These are phyloP conservation scores for Chionodraco myersi DNA, from an alignment of 2,113 vertebrate species.

Conservation along the genomic window DNA sequence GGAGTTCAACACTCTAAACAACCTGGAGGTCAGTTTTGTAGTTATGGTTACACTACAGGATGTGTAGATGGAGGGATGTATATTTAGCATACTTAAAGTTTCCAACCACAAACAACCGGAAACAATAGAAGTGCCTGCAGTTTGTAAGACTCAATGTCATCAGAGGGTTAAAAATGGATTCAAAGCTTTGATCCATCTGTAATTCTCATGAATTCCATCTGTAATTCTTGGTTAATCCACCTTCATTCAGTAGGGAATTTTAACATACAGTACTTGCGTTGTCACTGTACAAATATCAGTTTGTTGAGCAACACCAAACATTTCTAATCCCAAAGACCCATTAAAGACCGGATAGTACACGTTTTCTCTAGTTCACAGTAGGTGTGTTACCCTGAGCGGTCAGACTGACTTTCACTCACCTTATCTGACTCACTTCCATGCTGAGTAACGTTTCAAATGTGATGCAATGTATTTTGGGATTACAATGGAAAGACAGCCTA, in stretches of 20 bases:
- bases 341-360: slow-evolving; percentile 5
- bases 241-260: slow-evolving; percentile 14
- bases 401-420: slow-evolving; percentile 51
- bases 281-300: slow-evolving; percentile 13
- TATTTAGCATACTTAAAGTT: background rate
- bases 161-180: background rate
- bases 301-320: slow-evolving; percentile 62
- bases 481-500: slow-evolving; percentile 10
- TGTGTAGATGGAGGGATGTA: background rate
- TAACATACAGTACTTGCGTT: slow-evolving; percentile 5
- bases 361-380: slow-evolving; percentile 17
- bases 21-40: slow-evolving; percentile 88
- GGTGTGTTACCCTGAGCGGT: slow-evolving; percentile 45
- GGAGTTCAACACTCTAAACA: slow-evolving; percentile 99
- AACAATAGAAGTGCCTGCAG: background rate
- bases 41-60: background rate
- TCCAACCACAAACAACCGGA: background rate
- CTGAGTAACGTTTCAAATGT: slow-evolving; percentile 16
- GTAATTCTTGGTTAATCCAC: background rate
- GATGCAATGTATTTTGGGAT: slow-evolving; percentile 10
- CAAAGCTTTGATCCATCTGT: background rate
- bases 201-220: background rate
- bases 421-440: slow-evolving; percentile 60
- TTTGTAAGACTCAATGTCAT: background rate
- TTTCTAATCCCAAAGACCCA: background rate